phyloP scores from a whole-genome alignment of 2,888 invertebrate species.

The Lobophora halterata region DNA sequence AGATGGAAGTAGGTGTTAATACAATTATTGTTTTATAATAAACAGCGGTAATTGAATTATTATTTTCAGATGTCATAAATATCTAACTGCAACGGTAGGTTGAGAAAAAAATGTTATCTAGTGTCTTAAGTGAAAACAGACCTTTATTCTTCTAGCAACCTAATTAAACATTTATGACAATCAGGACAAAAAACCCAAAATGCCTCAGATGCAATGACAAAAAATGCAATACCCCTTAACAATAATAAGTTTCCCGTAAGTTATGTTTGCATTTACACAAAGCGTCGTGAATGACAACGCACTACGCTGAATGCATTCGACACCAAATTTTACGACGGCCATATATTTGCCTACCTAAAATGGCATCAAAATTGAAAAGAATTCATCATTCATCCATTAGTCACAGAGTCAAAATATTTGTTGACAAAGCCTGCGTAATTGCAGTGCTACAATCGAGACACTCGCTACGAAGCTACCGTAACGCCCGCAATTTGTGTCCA shows the following conservation, averaged over 20 bases:
- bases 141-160: slow-evolving; percentile 8
- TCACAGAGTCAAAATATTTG: slow-evolving; percentile 76
- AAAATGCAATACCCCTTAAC: slow-evolving; percentile 50
- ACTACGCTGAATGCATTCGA: slow-evolving; percentile 64
- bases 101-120: slow-evolving; percentile 22
- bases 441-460: slow-evolving; percentile 74
- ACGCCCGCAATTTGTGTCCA: slow-evolving; percentile 77
- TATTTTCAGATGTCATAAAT: too few species aligned
- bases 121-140: slow-evolving; percentile 8
- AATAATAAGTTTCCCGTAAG: slow-evolving; percentile 62
- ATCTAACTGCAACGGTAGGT: slow-evolving; percentile 28
- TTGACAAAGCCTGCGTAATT: slow-evolving; percentile 74
- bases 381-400: slow-evolving; percentile 79
- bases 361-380: slow-evolving; percentile 74
- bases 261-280: slow-evolving; percentile 58
- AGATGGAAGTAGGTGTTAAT: slow-evolving; percentile 24
- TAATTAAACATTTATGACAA: slow-evolving; percentile 22
- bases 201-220: slow-evolving; percentile 42
- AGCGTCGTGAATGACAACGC: slow-evolving; percentile 68
- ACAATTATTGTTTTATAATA: slow-evolving; percentile 18
- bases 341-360: slow-evolving; percentile 71
- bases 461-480: slow-evolving; percentile 79
- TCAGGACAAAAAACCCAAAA: slow-evolving; percentile 22
- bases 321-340: slow-evolving; percentile 71
- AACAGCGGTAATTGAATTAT: not conserved